phyloP scores from a whole-genome alignment of 2,888 invertebrate genomes.

The Therioaphis trifolii region DNA sequence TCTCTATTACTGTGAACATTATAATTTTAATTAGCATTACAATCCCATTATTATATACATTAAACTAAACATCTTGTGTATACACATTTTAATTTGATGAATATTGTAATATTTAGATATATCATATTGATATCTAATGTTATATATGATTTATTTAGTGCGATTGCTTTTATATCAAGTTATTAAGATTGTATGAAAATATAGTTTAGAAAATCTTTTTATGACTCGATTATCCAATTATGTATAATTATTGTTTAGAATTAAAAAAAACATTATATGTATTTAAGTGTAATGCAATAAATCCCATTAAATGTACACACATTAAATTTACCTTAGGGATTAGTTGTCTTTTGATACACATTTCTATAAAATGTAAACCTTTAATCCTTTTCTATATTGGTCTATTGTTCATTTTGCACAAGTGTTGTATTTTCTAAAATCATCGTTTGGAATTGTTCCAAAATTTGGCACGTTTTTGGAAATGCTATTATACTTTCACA shows the following conservation, averaged over 20 bases:
- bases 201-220: conserved; percentile 50
- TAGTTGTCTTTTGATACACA: conserved; percentile 5
- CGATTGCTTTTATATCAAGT: conserved; percentile 54
- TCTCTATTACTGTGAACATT: conserved; percentile 30
- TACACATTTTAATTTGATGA: conserved; percentile 29
- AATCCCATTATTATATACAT: conserved; percentile 39
- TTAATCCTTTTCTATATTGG: not conserved
- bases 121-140: conserved; percentile 46
- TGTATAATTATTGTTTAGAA: conserved; percentile 60
- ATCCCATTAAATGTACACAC: conserved; percentile 57
- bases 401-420: not conserved
- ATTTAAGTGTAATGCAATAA: conserved; percentile 60
- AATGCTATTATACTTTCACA: conserved; percentile 34
- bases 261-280: conserved; percentile 45
- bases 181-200: conserved; percentile 59
- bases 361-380: not conserved
- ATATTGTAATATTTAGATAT: conserved; percentile 44
- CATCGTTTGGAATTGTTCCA: conserved; percentile 17
- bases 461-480: conserved; percentile 9
- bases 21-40: conserved; percentile 42
- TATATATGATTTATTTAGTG: conserved; percentile 37
- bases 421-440: conserved; percentile 13
- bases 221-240: conserved; percentile 49
- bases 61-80: conserved; percentile 41
- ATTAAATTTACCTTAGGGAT: conserved; percentile 42